Conservation (phyloP, 2,888 invertebrate genomes). For the Cenopis cana region DNA sequence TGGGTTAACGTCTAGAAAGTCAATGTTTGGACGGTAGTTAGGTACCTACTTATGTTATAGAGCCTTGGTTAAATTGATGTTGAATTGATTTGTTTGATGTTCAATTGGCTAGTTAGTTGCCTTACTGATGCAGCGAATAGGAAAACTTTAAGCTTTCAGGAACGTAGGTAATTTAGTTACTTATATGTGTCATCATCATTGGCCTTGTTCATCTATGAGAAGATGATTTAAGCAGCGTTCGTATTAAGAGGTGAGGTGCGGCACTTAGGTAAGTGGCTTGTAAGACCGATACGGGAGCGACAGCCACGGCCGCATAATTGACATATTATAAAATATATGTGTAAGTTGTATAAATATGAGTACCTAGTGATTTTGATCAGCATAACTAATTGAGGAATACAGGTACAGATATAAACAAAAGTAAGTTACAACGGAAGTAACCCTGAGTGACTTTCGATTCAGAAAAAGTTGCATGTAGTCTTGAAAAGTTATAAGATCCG, state of each 20-base stretch:
- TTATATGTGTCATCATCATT: too few relatives aligned
- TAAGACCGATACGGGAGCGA: too few relatives aligned
- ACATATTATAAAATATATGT: too few relatives aligned
- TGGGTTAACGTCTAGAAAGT: conserved; percentile 63
- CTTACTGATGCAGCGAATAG: background rate
- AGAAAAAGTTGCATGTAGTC: conserved; percentile 18
- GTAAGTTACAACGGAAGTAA: background rate
- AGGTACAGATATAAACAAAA: background rate
- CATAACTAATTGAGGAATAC: too few relatives aligned
- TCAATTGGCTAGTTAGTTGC: background rate
- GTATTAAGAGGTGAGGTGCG: too few relatives aligned
- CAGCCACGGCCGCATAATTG: too few relatives aligned
- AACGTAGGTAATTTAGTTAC: background rate
- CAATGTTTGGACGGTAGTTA: conserved; percentile 32
- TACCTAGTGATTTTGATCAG: too few relatives aligned
- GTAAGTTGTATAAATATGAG: too few relatives aligned
- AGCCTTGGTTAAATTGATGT: conserved; percentile 10
- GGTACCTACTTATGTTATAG: conserved; percentile 13
- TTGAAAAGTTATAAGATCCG: conserved; percentile 20
- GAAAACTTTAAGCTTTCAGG: background rate
- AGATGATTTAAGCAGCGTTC: too few relatives aligned
- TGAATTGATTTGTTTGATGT: conserved; percentile 10
- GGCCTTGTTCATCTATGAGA: too few relatives aligned
- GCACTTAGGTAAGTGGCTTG: too few relatives aligned
- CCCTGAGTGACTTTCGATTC: conserved; percentile 18